Base-by-base conservation (phyloP, 2,888 invertebrate genomes). In the Linyphia triangularis region DNA sequence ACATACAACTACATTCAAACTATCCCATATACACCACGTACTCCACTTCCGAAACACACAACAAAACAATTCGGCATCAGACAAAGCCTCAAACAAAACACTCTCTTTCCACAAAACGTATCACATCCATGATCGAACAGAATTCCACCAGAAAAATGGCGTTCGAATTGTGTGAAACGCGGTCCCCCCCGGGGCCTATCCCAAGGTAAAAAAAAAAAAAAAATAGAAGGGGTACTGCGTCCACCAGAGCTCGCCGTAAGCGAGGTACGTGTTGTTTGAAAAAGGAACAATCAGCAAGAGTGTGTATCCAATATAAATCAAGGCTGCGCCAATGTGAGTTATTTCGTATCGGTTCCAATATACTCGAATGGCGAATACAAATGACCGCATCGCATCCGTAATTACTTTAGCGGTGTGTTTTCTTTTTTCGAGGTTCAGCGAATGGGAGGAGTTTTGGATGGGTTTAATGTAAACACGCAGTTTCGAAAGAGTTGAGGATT, bases 281-380 rank as follows among this genome's bases (percentile, higher is more conserved):
- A 6, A 9, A 16, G 30, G 30, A 70, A 43, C 78, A 78, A 78
- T 78, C 78, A 85, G 63, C 28, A n/a, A 30, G 78, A 79, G 78
- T 84, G 84, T 65, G 6, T 51, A 30, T 63, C 61, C 43, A 65
- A 51, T 63, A 83, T 73, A 72, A 83, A 83, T 83, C 83, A 83
- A 65, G 73, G 70, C 22, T 40, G n/a, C 24, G 28, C 65, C 28
- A 40, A 78, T 37, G 24, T 24, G 26, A 37, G 22, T 43, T 30
- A n/a, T 33, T 37, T 33, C 7, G 63, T n/a, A 4, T 59, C 57
- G 10, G 24, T 26, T 16, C 43, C 43, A 24, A 70, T 70, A 43
- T 70, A 24, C 51, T 16, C 43, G 43, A 70, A 70, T 13, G 40
- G 19, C 40, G 70, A 40, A 70, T 70, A 70, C 43, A 70, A 70